Base-by-base conservation (phyloP, 2,797 vertebrate genomes). In the Eulemur rubriventer region DNA sequence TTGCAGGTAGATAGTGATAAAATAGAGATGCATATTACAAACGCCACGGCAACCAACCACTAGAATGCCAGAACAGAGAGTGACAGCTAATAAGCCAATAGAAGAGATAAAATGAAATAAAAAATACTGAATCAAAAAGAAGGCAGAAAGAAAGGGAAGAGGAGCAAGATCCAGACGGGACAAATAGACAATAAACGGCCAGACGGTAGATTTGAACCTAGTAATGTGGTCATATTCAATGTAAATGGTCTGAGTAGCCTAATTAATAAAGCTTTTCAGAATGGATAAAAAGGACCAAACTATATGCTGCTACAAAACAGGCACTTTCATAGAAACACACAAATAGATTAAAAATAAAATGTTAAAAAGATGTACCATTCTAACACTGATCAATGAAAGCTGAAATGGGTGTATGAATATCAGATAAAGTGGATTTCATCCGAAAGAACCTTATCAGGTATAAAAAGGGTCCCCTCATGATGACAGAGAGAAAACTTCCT, bases 301-400 rank as follows among this genome's bases (percentile, higher is more conserved):
- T 7, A 7, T 1, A 22, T 0, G 9, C 41, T 4, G 30, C 24
- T 7, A 35, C 3, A 16, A 9, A 33, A 57, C 41, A 33, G 0
- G 2, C 28, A 46, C 2, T 17, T 41, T 20, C 18, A 10, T 33
- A 43, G 4, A 43, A 35, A 83, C 13, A 50, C 16, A 13, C 28
- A 12, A 4, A 38, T 0, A 55, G 41, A 16, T 35, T 1, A 41
- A 69, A 67, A 35, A 9, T 2, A 26, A 4, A 26, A 17, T 30
- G 28, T 89, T 7, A 2, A 24, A 86, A 73, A 11, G 9, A 5
- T 1, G 0, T 6, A 4, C 55, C 38, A 2, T 20, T 28, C 16
- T 22, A 24, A 55, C 41, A 28, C 2, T 7, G 2, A 10, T 14
- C 24, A 18, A 8, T 43, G 43, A 24, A 35, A 65, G 24, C 13